A percentile compares a stretch with the other conserved stretches of the same genome.
These are phyloP conservation scores for Lepidurus arcticus DNA, from an alignment of 1,140 invertebrate genomes.

Conservation along the genomic window DNA sequence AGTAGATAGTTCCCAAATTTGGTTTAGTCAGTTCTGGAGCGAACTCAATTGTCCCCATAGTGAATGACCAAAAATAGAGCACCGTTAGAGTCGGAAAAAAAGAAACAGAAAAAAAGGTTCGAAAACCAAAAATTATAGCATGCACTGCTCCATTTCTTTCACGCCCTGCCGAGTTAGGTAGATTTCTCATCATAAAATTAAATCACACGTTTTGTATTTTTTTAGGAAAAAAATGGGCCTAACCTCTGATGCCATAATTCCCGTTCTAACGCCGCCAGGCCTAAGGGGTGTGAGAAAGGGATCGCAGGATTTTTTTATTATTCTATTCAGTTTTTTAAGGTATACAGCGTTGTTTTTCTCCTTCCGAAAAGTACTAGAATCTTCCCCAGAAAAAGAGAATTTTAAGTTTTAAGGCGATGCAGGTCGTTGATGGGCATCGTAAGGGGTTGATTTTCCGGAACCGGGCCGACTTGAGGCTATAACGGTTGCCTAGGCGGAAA, in stretches of 20 bases:
- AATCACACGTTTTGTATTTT: background rate
- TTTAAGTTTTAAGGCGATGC: background rate
- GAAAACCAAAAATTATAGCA: too few species aligned
- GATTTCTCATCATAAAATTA: too few species aligned
- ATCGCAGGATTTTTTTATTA: background rate
- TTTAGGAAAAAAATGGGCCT: background rate
- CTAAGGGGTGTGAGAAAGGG: background rate
- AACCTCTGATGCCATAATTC: background rate
- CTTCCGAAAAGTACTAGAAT: too few species aligned
- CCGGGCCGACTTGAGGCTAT: background rate
- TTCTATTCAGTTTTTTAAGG: background rate
- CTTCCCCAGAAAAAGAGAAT: background rate
- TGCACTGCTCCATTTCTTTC: too few species aligned
- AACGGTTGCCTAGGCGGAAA: constrained; percentile 13
- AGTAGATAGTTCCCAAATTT: too few species aligned
- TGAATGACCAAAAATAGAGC: too few species aligned
- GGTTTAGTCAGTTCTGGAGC: too few species aligned
- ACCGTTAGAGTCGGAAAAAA: too few species aligned
- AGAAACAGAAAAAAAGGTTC: too few species aligned
- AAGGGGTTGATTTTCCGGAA: constrained; percentile 5
- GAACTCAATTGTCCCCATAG: too few species aligned
- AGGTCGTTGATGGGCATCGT: background rate
- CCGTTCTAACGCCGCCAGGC: background rate
- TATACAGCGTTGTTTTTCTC: too few species aligned
- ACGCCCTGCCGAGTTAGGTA: too few species aligned